phyloP scores from a whole-genome alignment of 92 coral and sea anemone genomes.

The Palythoa grandiflora region DNA sequence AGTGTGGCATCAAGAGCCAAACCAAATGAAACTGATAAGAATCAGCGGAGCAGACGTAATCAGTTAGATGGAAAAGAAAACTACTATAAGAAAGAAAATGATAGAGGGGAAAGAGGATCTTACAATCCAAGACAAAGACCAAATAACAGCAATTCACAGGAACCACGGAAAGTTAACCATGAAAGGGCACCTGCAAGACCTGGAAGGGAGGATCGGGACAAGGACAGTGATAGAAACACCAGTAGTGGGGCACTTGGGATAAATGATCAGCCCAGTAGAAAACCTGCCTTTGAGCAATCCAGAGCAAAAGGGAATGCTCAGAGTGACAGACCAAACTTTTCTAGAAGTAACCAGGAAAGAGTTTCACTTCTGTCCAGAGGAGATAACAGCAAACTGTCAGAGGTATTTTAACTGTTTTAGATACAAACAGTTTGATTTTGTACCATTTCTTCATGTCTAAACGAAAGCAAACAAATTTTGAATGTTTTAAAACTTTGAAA shows the following conservation, averaged over 20 bases:
- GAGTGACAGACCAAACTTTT: constrained; percentile 17
- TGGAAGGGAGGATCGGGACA: constrained; percentile 43
- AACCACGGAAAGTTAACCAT: constrained; percentile 49
- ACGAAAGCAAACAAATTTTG: no score
- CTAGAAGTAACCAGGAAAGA: constrained; percentile 20
- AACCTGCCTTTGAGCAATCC: constrained; percentile 26
- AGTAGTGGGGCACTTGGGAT: constrained; percentile 17
- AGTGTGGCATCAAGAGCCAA: constrained; percentile 45
- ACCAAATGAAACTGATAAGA: constrained; percentile 36
- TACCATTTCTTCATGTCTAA: no score
- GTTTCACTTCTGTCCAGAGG: constrained; percentile 31
- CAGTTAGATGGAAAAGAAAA: constrained; percentile 41
- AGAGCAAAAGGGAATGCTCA: constrained; percentile 15
- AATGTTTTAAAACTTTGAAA: no score
- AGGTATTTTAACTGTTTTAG: background rate
- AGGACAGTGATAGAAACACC: constrained; percentile 37
- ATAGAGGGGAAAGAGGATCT: constrained; percentile 10
- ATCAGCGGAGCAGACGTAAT: constrained; percentile 41
- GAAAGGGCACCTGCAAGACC: constrained; percentile 51
- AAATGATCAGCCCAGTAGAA: constrained; percentile 18
- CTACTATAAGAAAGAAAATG: constrained; percentile 25
- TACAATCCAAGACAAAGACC: constrained; percentile 13
- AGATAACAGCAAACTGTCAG: constrained; percentile 12
- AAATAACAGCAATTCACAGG: constrained; percentile 19
- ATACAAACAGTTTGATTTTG: no score